phyloP scores from a whole-genome alignment of 2,113 vertebrate species.

The Sclerurus mexicanus region DNA sequence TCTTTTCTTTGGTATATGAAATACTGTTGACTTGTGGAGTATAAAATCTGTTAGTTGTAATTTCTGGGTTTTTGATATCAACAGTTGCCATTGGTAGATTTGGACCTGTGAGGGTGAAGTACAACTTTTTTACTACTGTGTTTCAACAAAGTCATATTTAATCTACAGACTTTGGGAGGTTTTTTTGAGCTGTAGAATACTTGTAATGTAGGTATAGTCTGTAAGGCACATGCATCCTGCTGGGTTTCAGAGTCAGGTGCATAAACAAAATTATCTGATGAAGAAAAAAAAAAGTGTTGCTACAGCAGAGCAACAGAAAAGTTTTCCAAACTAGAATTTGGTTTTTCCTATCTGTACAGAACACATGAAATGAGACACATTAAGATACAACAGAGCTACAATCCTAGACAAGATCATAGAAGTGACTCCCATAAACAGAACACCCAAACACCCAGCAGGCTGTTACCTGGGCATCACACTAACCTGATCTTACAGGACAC shows the following conservation, averaged over 20 bases:
- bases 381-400: neutral
- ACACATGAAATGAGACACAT: neutral
- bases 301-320: neutral
- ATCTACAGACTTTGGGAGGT: neutral
- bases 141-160: neutral
- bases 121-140: neutral
- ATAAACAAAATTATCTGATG: neutral
- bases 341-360: neutral
- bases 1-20: slow-evolving; percentile 91
- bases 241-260: neutral
- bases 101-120: slow-evolving; percentile 77
- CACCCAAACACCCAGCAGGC: neutral
- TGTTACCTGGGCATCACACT: neutral
- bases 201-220: neutral
- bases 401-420: neutral
- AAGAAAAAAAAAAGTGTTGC: neutral
- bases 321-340: neutral
- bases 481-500: neutral
- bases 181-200: neutral
- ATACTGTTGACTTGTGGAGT: slow-evolving; percentile 91
- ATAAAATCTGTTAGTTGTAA: slow-evolving; percentile 91
- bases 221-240: neutral
- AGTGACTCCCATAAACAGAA: neutral
- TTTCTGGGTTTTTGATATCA: slow-evolving; percentile 99
- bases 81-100: slow-evolving; percentile 94